Percentiles rank a stretch among this genome's conserved stretches.
Evolutionary conservation across 37 sponge, comb jelly and placozoan species (phyloP).

Genomic region (Dysidea cf. avara): DNA sequence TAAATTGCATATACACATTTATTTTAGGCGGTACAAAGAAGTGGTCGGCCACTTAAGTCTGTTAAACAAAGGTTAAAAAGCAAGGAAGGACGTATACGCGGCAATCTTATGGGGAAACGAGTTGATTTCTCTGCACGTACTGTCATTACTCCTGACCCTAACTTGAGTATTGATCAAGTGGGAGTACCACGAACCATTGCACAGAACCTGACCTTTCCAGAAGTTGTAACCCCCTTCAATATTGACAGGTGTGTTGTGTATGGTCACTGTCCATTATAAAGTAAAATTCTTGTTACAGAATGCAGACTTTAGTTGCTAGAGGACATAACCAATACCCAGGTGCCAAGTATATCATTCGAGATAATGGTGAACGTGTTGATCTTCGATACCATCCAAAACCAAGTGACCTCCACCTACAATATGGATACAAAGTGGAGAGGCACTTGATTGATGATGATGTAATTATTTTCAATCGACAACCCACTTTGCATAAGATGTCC

Average conservation of each 20-base stretch:
- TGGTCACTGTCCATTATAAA: not conserved
- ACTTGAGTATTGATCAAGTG: constrained; percentile 94
- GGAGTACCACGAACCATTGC: constrained; percentile 97
- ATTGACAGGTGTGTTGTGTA: constrained; percentile 77
- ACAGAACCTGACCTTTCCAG: constrained; percentile 97
- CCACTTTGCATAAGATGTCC: constrained; percentile 99
- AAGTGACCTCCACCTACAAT: constrained; percentile 95
- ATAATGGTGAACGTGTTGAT: constrained; percentile 95
- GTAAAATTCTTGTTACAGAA: constrained; percentile 36
- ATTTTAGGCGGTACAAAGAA: constrained; percentile 84
- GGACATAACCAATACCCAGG: constrained; percentile 98
- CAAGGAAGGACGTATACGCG: constrained; percentile 98
- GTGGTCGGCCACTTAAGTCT: constrained; percentile 95
- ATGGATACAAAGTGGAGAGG: constrained; percentile 93
- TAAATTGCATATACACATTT: not conserved
- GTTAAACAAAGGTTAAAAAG: constrained; percentile 95
- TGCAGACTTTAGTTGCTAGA: constrained; percentile 84
- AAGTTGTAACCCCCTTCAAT: constrained; percentile 97
- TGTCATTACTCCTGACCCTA: constrained; percentile 98
- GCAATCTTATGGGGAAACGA: constrained; percentile 99
- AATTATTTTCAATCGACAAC: constrained; percentile 98
- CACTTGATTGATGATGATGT: constrained; percentile 93
- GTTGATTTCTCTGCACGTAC: constrained; percentile 99
- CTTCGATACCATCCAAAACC: constrained; percentile 94
- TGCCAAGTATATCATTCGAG: constrained; percentile 99